Conservation (phyloP, 1,140 invertebrate genomes). For the Pseudomyrmex flavicornis region DNA sequence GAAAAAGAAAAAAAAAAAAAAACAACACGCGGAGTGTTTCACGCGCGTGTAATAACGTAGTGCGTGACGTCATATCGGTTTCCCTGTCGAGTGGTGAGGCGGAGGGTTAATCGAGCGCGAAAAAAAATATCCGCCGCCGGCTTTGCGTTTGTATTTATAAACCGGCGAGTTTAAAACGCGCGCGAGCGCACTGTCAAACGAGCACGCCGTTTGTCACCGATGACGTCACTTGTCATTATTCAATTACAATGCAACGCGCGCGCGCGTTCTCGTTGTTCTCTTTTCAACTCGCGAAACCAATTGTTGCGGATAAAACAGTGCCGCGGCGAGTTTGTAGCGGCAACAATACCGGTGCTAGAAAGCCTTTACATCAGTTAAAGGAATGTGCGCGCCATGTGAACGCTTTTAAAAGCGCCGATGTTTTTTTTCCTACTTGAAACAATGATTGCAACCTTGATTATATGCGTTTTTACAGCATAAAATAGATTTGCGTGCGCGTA, state of each 20-base stretch:
- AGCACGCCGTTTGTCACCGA: conserved; percentile 14
- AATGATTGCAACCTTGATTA: no score
- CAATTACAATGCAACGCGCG: conserved; percentile 12
- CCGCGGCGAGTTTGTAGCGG: not conserved
- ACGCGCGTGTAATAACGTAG: not conserved
- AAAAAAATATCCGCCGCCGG: conserved; percentile 12
- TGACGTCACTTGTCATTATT: conserved; percentile 42
- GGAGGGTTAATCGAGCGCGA: not conserved
- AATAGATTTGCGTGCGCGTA: no score
- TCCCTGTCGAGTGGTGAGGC: not conserved
- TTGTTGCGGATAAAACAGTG: conserved; percentile 32
- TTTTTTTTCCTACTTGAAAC: no score
- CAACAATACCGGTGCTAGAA: not conserved
- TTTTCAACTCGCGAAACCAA: conserved; percentile 32
- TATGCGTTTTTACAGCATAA: no score
- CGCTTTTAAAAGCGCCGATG: not conserved
- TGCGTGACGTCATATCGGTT: conserved; percentile 3
- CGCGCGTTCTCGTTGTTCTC: conserved; percentile 12
- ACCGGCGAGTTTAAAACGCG: conserved; percentile 6
- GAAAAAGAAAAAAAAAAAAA: no score
- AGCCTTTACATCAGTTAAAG: not conserved
- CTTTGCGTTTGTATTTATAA: conserved; percentile 18
- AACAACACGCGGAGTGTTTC: not conserved
- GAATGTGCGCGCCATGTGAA: not conserved
- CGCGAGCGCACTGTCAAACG: conserved; percentile 25